phyloP scores from a whole-genome alignment of 2,888 invertebrate genomes.

The Perizoma flavofasciatum region DNA sequence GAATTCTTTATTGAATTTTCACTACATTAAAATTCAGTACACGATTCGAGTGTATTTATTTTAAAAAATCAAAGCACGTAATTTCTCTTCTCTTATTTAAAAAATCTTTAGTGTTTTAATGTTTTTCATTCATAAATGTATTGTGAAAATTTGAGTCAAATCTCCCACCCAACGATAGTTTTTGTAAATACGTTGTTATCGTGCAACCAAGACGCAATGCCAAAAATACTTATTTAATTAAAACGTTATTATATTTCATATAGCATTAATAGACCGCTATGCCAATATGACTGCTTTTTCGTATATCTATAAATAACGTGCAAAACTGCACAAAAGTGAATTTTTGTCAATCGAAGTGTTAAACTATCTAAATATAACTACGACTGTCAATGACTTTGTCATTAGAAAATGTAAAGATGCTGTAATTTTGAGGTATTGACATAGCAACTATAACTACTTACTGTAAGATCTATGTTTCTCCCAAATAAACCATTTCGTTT shows the following conservation, averaged over 20 bases:
- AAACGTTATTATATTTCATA: constrained; percentile 53
- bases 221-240: constrained; percentile 63
- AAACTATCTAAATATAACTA: too few relatives aligned
- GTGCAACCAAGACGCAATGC: constrained; percentile 61
- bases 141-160: constrained; percentile 36
- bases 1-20: not conserved
- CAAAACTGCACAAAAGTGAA: too few relatives aligned
- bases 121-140: constrained; percentile 8
- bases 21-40: not conserved
- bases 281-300: constrained; percentile 9
- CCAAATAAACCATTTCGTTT: too few relatives aligned
- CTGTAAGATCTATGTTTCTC: too few relatives aligned
- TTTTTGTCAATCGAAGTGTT: too few relatives aligned
- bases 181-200: constrained; percentile 57
- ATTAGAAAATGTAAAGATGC: too few relatives aligned
- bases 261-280: constrained; percentile 39
- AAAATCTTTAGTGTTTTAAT: constrained; percentile 20
- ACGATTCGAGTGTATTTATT: not conserved
- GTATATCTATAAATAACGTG: too few relatives aligned
- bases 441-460: too few relatives aligned
- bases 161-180: constrained; percentile 49
- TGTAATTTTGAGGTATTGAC: too few relatives aligned
- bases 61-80: not conserved
- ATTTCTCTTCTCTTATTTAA: too few relatives aligned
- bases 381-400: too few relatives aligned